These are phyloP conservation scores for Chamaea fasciata DNA, from an alignment of 2,113 vertebrate species.

Conservation along the genomic window DNA sequence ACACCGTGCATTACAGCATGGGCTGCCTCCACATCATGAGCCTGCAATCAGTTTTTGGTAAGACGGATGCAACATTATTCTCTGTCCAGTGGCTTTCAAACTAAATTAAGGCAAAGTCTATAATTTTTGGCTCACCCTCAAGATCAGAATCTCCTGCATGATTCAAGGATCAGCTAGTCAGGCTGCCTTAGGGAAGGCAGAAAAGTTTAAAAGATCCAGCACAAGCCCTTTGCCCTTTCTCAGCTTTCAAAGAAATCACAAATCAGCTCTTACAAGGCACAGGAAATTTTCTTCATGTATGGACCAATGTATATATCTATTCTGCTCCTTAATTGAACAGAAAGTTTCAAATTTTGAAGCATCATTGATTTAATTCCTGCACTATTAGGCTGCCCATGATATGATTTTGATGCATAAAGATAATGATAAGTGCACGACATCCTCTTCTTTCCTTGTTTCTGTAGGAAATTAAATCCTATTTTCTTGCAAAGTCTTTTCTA, in stretches of 20 bases:
- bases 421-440: not conserved
- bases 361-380: not conserved
- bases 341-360: not conserved
- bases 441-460: not conserved
- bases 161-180: not conserved
- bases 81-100: not conserved
- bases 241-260: not conserved
- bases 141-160: not conserved
- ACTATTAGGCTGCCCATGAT: not conserved
- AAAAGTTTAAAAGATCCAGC: not conserved
- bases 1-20: not conserved
- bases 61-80: not conserved
- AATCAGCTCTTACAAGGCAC: not conserved
- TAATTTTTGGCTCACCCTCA: not conserved
- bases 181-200: not conserved
- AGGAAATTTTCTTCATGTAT: not conserved
- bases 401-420: not conserved
- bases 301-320: not conserved
- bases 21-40: not conserved
- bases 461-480: not conserved
- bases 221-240: not conserved
- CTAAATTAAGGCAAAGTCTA: not conserved
- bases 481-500: not conserved
- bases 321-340: not conserved
- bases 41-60: not conserved